Conservation (phyloP, 2,888 invertebrate species). For the Clunio marinus region DNA sequence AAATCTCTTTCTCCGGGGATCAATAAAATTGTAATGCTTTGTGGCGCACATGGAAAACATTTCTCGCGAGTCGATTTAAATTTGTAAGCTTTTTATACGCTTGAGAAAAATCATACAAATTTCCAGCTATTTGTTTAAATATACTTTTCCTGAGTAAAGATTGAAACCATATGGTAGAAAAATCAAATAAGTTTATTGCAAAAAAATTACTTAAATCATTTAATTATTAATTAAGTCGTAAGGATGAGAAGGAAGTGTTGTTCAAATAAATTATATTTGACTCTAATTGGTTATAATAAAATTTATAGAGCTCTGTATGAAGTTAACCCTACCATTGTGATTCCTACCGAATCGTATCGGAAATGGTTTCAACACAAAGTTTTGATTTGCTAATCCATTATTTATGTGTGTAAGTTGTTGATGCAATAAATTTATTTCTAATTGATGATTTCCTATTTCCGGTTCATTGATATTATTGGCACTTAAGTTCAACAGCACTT, state of each 20-base stretch:
- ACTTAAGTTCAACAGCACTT: not conserved
- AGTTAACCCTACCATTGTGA: slow-evolving; percentile 10
- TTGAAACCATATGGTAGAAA: slow-evolving; percentile 6
- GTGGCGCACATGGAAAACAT: slow-evolving; percentile 9
- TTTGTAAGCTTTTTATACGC: not conserved
- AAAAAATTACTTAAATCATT: too few relatives aligned
- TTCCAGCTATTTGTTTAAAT: slow-evolving; percentile 35
- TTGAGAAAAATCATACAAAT: slow-evolving; percentile 25
- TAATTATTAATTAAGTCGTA: too few relatives aligned
- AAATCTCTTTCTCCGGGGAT: slow-evolving; percentile 22
- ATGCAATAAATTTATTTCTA: slow-evolving; percentile 30
- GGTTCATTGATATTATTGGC: slow-evolving; percentile 4
- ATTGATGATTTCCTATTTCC: slow-evolving; percentile 14
- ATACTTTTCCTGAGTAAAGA: slow-evolving; percentile 34
- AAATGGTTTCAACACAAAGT: slow-evolving; percentile 34
- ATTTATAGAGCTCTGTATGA: too few relatives aligned
- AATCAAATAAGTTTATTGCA: slow-evolving; percentile 8
- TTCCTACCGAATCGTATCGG: slow-evolving; percentile 24
- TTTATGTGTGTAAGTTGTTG: slow-evolving; percentile 16
- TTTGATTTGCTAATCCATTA: slow-evolving; percentile 22
- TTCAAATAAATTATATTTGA: too few relatives aligned
- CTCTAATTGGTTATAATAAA: too few relatives aligned
- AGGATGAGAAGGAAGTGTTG: too few relatives aligned
- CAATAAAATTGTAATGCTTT: slow-evolving; percentile 1
- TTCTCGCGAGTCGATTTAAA: not conserved